Conservation (phyloP, 2,888 invertebrate genomes). For the Volucella inanis region DNA sequence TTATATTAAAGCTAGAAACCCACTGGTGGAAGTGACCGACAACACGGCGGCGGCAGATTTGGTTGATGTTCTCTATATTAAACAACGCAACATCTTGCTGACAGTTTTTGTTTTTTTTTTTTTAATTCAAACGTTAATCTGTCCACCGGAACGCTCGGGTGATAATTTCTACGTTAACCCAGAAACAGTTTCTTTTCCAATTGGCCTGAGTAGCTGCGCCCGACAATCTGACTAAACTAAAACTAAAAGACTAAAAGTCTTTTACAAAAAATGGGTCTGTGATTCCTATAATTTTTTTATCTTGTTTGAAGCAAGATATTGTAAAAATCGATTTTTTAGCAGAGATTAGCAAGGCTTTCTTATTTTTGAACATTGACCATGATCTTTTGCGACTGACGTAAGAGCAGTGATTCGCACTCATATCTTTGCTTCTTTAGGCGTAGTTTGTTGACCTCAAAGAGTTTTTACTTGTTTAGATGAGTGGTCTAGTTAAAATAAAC, state of each 20-base stretch:
- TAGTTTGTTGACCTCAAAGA: slow-evolving; percentile 11
- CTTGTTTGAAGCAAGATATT: slow-evolving; percentile 16
- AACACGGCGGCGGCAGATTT: not conserved
- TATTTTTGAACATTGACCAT: slow-evolving; percentile 36
- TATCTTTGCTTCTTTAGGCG: not conserved
- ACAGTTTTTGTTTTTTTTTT: not conserved
- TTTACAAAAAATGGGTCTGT: not conserved
- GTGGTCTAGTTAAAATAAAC: too few relatives aligned
- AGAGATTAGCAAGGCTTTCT: slow-evolving; percentile 24
- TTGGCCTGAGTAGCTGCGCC: not conserved
- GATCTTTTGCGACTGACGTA: slow-evolving; percentile 29
- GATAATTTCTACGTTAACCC: slow-evolving; percentile 24
- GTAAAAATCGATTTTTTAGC: slow-evolving; percentile 25
- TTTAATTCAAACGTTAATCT: slow-evolving; percentile 31
- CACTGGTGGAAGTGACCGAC: too few relatives aligned
- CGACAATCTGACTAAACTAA: slow-evolving; percentile 13
- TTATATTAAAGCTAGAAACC: too few relatives aligned
- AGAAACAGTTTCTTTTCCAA: not conserved
- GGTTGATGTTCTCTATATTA: not conserved
- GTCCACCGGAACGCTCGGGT: slow-evolving; percentile 27
- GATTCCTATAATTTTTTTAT: too few relatives aligned
- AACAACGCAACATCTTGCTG: not conserved
- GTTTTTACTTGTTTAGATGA: not conserved
- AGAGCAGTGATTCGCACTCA: not conserved
- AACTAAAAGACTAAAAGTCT: not conserved